A percentile compares a stretch with the other conserved stretches of the same genome.
Evolutionary conservation across 1,140 invertebrate genomes (phyloP).

Genomic region (Orchestia grillus): DNA sequence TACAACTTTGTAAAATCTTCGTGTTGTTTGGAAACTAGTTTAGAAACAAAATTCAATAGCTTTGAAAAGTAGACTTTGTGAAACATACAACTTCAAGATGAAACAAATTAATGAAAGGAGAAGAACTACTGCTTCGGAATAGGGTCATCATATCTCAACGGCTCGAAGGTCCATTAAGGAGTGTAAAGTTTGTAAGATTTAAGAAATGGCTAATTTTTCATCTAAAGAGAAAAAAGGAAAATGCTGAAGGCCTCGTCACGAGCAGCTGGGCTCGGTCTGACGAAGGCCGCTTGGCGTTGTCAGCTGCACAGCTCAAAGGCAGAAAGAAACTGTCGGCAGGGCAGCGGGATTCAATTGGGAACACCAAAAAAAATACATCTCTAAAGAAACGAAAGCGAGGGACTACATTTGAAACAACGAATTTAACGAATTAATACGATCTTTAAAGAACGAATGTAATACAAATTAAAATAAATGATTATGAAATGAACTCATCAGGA

Average conservation of each 20-base stretch:
- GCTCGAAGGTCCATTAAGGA: not conserved
- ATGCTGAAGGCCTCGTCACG: not conserved
- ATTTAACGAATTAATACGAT: not conserved
- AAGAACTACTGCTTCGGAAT: not conserved
- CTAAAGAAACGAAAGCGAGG: not conserved
- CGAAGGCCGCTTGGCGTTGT: not conserved
- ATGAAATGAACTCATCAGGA: not conserved
- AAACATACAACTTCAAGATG: not conserved
- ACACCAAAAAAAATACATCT: not conserved
- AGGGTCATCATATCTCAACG: not conserved
- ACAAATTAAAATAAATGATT: not conserved
- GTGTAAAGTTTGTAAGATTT: not conserved
- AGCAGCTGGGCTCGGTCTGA: conserved; percentile 11
- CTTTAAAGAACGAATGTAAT: not conserved
- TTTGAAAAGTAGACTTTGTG: not conserved
- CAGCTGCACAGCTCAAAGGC: not conserved
- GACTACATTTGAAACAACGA: not conserved
- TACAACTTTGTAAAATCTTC: not conserved
- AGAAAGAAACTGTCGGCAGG: not conserved
- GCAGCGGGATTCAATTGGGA: not conserved
- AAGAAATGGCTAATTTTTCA: not conserved
- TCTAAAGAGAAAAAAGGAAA: not conserved
- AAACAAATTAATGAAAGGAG: not conserved
- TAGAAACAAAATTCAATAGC: not conserved
- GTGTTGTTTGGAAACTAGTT: not conserved